Conservation (phyloP, 2,113 vertebrate species). For the Centropus unirufus region DNA sequence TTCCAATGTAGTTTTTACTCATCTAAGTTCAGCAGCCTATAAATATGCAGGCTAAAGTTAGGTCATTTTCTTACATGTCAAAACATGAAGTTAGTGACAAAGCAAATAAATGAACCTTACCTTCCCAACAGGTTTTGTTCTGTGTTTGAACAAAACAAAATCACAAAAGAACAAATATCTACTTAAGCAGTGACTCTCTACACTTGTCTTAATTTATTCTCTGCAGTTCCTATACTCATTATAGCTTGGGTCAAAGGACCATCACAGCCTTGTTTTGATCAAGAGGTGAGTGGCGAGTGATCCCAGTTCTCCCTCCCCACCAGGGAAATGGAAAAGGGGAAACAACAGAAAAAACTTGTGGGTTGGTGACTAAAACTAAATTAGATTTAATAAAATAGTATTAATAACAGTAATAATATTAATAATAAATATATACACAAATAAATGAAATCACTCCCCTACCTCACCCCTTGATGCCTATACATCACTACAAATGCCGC, state of each 20-base stretch:
- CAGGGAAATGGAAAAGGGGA: no score
- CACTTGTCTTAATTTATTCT: background rate
- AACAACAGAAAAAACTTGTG: no score
- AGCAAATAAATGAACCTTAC: background rate
- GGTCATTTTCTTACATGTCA: background rate
- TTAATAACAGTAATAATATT: no score
- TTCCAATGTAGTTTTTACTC: background rate
- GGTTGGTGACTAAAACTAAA: no score
- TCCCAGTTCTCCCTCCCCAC: no score
- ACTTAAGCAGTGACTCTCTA: background rate
- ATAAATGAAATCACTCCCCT: no score
- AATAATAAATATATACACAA: no score
- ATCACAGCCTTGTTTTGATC: background rate
- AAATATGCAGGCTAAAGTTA: background rate
- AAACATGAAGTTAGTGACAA: background rate
- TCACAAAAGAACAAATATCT: background rate
- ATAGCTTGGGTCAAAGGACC: accelerated
- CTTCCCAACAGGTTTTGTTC: background rate
- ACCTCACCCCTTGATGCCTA: no score
- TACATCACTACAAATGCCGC: no score
- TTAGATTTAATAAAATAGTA: no score
- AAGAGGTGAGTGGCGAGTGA: background rate
- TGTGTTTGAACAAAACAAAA: background rate
- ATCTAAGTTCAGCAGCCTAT: background rate
- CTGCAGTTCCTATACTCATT: background rate